Percentiles rank a stretch among this genome's conserved stretches.
Conservation (phyloP, 2,113 vertebrate species). For the Anhinga anhinga region DNA sequence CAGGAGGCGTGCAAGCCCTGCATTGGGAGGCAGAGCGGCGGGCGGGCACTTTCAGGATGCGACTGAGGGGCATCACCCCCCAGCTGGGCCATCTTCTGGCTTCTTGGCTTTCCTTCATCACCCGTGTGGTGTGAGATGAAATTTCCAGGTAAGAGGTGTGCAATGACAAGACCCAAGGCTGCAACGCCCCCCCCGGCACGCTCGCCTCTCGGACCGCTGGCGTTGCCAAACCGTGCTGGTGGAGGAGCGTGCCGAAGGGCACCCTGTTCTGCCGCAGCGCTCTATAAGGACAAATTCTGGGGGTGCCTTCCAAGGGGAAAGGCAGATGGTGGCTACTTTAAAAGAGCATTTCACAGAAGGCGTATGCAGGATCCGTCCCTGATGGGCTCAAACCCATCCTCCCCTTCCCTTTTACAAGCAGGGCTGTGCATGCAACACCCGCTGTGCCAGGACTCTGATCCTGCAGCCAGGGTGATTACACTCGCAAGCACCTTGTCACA, state of each 20-base stretch:
- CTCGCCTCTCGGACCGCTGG: fast-evolving
- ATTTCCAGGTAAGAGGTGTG: background rate
- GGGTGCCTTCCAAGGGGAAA: background rate
- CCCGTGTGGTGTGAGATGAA: background rate
- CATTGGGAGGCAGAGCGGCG: background rate
- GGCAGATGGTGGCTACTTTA: background rate
- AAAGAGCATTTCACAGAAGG: background rate
- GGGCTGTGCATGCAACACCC: background rate
- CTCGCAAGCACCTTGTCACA: background rate
- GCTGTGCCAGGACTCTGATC: fast-evolving
- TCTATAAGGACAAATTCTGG: background rate
- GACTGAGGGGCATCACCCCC: background rate
- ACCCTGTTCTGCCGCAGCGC: background rate
- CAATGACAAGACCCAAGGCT: background rate
- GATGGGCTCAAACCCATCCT: background rate
- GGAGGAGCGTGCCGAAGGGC: background rate
- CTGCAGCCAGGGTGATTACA: background rate
- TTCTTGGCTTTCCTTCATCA: background rate
- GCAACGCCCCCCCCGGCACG: fast-evolving
- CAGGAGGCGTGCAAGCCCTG: background rate
- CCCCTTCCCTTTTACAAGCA: background rate
- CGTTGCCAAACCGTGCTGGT: fast-evolving
- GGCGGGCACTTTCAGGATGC: background rate
- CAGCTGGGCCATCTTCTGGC: background rate
- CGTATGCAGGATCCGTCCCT: background rate